These are phyloP conservation scores for Mungos mungo DNA, from an alignment of 2,113 vertebrate species.

Conservation along the genomic window DNA sequence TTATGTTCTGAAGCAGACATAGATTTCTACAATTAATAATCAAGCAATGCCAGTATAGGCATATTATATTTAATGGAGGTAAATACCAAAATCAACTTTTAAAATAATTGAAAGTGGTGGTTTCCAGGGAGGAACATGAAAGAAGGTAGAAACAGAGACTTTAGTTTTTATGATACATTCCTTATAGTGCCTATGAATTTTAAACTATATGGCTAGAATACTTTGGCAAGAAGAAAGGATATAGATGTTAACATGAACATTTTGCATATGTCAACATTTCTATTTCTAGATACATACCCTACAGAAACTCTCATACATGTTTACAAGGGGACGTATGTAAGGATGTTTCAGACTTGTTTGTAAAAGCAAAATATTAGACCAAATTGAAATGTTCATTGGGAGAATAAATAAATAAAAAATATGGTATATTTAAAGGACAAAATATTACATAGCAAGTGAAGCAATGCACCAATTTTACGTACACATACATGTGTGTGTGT, in stretches of 20 bases:
- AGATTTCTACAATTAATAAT: not conserved
- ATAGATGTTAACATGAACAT: not conserved
- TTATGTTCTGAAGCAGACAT: not conserved
- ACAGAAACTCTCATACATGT: not conserved
- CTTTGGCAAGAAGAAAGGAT: not conserved
- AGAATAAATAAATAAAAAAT: conserved; percentile 9
- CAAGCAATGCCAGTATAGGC: not conserved
- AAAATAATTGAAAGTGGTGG: not conserved
- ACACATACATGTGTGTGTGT: no score
- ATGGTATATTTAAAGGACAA: not conserved
- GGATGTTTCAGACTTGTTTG: not conserved
- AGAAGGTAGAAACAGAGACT: not conserved
- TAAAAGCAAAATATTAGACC: not conserved
- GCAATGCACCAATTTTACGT: not conserved
- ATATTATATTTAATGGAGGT: not conserved
- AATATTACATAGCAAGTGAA: not conserved
- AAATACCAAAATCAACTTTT: conserved; percentile 17
- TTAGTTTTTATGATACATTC: not conserved
- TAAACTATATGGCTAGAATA: not conserved
- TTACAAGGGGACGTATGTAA: not conserved
- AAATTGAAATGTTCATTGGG: not conserved
- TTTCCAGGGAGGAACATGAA: not conserved
- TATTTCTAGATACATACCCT: not conserved
- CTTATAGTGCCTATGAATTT: not conserved
- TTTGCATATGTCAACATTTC: not conserved